phyloP scores from a whole-genome alignment of 1,140 invertebrate genomes.

The Papilio helenus region DNA sequence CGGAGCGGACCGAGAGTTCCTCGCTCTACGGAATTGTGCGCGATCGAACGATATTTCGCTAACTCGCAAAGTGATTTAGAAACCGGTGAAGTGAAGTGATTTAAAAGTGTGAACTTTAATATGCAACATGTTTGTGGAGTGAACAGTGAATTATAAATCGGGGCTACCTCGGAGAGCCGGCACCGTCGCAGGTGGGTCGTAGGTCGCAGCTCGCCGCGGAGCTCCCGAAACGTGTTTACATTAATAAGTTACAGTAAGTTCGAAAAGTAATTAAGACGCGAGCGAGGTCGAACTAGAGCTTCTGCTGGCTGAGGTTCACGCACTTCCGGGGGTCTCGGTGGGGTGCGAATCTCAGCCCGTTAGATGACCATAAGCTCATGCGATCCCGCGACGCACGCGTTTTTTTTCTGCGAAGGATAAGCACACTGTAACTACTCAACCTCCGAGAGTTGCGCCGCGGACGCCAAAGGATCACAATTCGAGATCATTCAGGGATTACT shows the following conservation, averaged over 20 bases:
- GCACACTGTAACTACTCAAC: conserved; percentile 37
- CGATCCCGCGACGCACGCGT: background rate
- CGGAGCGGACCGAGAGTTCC: conserved; percentile 37
- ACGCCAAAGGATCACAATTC: conserved; percentile 37
- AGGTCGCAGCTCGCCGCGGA: background rate
- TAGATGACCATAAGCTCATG: background rate
- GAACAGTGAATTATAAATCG: conserved; percentile 53
- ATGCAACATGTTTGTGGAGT: conserved; percentile 46
- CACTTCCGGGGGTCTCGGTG: background rate
- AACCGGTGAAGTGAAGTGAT: conserved; percentile 25
- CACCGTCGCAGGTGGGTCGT: conserved; percentile 54
- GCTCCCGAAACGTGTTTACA: background rate
- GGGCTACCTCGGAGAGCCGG: conserved; percentile 55
- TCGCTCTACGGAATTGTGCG: conserved; percentile 32
- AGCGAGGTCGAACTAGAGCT: conserved; percentile 1
- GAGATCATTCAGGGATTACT: no score
- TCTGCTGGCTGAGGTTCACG: no score
- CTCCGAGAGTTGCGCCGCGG: conserved; percentile 33
- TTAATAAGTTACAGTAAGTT: conserved; percentile 38
- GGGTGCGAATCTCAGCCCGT: background rate
- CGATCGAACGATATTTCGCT: background rate
- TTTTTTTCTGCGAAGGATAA: conserved; percentile 39
- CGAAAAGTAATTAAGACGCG: conserved; percentile 38
- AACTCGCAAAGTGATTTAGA: conserved; percentile 1
- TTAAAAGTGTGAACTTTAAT: conserved; percentile 32